These are phyloP conservation scores for Carassius gibelio DNA, from an alignment of 2,113 vertebrate species.

Conservation along the genomic window DNA sequence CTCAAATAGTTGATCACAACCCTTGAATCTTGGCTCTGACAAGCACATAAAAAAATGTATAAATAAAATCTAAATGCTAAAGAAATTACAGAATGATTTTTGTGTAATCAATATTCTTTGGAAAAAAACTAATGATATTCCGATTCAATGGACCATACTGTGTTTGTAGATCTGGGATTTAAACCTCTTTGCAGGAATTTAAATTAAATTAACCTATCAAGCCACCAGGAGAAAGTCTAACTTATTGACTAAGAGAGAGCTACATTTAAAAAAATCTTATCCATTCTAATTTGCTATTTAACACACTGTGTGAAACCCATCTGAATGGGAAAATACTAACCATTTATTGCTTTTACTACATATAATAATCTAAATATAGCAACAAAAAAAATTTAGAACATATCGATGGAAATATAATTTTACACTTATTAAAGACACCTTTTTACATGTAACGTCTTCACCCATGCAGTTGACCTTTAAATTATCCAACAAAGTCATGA, in stretches of 20 bases:
- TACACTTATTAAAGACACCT: background rate
- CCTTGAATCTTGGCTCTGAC: background rate
- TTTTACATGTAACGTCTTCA: background rate
- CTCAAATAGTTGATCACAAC: background rate
- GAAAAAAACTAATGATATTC: constrained; percentile 9
- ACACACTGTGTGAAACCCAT: background rate
- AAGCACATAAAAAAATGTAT: background rate
- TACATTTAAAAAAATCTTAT: background rate
- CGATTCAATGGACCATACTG: constrained; percentile 26
- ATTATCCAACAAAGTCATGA: background rate
- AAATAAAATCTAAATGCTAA: background rate
- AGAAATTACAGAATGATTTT: background rate
- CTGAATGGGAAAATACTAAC: background rate
- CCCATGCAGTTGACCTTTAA: constrained; percentile 34
- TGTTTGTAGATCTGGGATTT: background rate
- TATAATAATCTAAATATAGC: background rate
- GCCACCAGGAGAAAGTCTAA: constrained; percentile 7
- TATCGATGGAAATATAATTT: background rate
- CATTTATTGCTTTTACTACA: background rate
- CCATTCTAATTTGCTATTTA: background rate
- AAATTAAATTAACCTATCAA: constrained; percentile 41
- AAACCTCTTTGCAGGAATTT: constrained; percentile 35
- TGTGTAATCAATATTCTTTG: constrained; percentile 37
- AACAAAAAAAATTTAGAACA: background rate
- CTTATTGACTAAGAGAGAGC: background rate